Conservation (phyloP, 2,888 invertebrate species). For the Metopia argyrocephala region DNA sequence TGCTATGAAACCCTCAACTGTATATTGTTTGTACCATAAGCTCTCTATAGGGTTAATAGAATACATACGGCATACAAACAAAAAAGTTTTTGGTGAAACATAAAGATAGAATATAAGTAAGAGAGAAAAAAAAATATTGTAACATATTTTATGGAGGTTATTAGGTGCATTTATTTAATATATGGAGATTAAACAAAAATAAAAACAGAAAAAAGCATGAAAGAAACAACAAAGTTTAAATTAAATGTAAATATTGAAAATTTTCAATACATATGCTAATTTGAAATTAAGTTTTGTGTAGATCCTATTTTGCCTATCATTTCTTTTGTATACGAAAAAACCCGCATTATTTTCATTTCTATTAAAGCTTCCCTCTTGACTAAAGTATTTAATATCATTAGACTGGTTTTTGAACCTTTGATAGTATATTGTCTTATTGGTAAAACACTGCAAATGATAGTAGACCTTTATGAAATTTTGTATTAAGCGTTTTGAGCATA, state of each 20-base stretch:
- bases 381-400: neutral
- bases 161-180: constrained; percentile 30
- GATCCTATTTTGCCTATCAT: neutral
- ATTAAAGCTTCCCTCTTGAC: constrained; percentile 32
- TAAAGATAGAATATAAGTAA: constrained; percentile 11
- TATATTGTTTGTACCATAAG: no score
- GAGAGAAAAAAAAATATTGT: constrained; percentile 19
- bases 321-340: neutral
- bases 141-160: constrained; percentile 54
- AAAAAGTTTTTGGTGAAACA: neutral
- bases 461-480: neutral
- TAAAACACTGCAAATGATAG: neutral
- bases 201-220: neutral
- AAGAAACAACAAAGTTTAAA: constrained; percentile 35
- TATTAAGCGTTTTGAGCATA: no score
- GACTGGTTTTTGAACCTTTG: neutral
- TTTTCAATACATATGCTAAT: constrained; percentile 18
- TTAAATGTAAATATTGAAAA: constrained; percentile 51
- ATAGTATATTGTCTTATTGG: constrained; percentile 34
- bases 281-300: constrained; percentile 24
- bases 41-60: no score
- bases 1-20: no score
- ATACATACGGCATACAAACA: neutral
- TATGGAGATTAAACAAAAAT: neutral
- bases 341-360: constrained; percentile 23